Conservation (phyloP, 2,113 vertebrate species). For the Xenopus laevis region DNA sequence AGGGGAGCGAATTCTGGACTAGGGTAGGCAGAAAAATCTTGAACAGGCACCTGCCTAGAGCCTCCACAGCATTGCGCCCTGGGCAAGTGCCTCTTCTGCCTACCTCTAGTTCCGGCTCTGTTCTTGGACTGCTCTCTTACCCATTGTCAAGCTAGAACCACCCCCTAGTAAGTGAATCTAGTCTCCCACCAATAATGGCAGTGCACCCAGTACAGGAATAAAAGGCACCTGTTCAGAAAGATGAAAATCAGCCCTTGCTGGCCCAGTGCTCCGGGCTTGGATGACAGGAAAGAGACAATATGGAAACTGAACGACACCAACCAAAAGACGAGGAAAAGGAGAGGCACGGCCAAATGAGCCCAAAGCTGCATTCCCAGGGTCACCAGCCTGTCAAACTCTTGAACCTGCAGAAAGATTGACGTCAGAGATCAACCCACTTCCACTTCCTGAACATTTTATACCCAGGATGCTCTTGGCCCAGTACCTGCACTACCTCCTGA, state of each 20-base stretch:
- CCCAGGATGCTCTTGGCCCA: background rate
- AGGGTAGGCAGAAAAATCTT: too few relatives aligned
- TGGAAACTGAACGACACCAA: conserved; percentile 72
- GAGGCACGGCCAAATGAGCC: conserved; percentile 73
- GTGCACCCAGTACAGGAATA: too few relatives aligned
- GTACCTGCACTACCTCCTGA: conserved; percentile 67
- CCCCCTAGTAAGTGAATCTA: too few relatives aligned
- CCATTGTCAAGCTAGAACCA: too few relatives aligned
- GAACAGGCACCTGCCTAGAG: too few relatives aligned
- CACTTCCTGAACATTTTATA: too few relatives aligned
- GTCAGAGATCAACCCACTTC: background rate
- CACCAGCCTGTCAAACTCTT: conserved; percentile 68
- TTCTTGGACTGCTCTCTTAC: too few relatives aligned
- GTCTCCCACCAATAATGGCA: too few relatives aligned
- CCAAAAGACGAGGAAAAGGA: conserved; percentile 81
- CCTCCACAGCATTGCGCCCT: too few relatives aligned
- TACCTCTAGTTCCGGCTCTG: too few relatives aligned
- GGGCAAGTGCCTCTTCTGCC: too few relatives aligned
- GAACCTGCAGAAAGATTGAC: conserved; percentile 56
- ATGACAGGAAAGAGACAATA: conserved; percentile 58
- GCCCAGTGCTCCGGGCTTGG: conserved; percentile 46
- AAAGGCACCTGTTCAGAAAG: conserved; percentile 72
- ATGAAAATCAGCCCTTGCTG: conserved; percentile 72
- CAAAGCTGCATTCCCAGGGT: conserved; percentile 73
- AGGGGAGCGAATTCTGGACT: too few relatives aligned